Evolutionary conservation across 2,113 vertebrate species (phyloP), one percentile per base, ranked within the genome.

Genomic region (Haemorhous mexicanus): DNA sequence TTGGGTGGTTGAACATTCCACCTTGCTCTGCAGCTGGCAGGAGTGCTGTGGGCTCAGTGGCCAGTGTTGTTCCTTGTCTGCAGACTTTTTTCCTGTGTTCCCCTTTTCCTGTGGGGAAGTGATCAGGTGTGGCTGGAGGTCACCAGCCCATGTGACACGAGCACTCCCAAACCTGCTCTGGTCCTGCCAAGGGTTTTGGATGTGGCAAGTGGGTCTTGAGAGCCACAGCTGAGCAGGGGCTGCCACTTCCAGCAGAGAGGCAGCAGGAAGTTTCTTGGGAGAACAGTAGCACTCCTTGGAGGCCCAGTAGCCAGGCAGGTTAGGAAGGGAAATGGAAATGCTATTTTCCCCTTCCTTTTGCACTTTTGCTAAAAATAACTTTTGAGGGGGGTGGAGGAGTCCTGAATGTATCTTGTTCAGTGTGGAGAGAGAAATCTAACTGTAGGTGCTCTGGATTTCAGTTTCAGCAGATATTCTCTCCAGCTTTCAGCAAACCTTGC

Each of bases 401-500:
- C 44, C 53, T 68, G 41, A 90, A 27, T 1, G 0, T 46, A 6
- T 18, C 13, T 80, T 68, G 7, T 64, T 74, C 23, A 8, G 39
- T 35, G 74, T 32, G 85, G 89, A 87, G 84, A 62, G 26, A 64
- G 93, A 85, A 83, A 85, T 91, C 96, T 98, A 97, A 98, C 78
- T 49, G 79, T 67, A 22, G 50, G 58, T 90, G 81, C 91, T 97
- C 90, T 98, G 97, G 90, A 78, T 98, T 98, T 97, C 97, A 98
- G 97, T 98, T 98, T 97, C 97, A 98, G 98, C 95, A 77, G 98
- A 97, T 35, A 96, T 93, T 84, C 95, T 98, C 82, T 97, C 95
- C 96, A 97, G 98, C 93, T 98, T 99, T 94, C 98, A 98, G 84
- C 98, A 97, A 95, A 99, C 98, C 74, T 96, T 99, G 96, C 98